A percentile compares a stretch with the other conserved stretches of the same genome.
Conservation (phyloP, 2,888 invertebrate genomes). For the Dasypolia templi region DNA sequence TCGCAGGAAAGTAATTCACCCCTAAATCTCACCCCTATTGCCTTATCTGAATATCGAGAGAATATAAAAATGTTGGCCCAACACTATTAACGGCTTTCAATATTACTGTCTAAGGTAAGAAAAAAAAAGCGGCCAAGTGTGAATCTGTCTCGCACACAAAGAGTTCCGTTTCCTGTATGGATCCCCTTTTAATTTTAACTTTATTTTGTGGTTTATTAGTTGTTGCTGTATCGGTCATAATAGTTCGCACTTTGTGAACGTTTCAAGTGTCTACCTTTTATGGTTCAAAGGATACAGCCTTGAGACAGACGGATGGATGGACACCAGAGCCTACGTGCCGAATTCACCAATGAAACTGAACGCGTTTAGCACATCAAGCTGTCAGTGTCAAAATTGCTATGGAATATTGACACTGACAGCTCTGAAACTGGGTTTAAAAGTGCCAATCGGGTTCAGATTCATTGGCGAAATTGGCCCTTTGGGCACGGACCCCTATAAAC, state of each 20-base stretch:
- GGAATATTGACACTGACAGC: too few species aligned
- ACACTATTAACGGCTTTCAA: conserved; percentile 43
- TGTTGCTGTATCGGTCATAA: background rate
- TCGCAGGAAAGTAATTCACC: conserved; percentile 40
- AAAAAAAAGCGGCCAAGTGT: background rate
- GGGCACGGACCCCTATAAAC: background rate
- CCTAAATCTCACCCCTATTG: conserved; percentile 34
- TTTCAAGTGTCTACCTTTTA: background rate
- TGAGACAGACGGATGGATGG: background rate
- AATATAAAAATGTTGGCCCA: conserved; percentile 38
- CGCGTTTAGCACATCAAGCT: too few species aligned
- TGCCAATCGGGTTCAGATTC: too few species aligned
- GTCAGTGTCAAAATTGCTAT: too few species aligned
- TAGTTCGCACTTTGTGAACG: background rate
- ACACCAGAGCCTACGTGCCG: background rate
- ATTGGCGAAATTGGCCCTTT: too few species aligned
- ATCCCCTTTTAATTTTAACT: too few species aligned
- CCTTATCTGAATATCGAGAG: conserved; percentile 49
- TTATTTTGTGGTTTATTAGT: too few species aligned
- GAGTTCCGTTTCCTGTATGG: background rate
- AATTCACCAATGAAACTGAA: too few species aligned
- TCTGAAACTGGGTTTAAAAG: too few species aligned
- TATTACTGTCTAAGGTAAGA: conserved; percentile 17
- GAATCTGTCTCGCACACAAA: background rate
- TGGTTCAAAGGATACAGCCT: background rate